Evolutionary conservation across 2,113 vertebrate genomes (phyloP).

Genomic region (Cairina moschata): DNA sequence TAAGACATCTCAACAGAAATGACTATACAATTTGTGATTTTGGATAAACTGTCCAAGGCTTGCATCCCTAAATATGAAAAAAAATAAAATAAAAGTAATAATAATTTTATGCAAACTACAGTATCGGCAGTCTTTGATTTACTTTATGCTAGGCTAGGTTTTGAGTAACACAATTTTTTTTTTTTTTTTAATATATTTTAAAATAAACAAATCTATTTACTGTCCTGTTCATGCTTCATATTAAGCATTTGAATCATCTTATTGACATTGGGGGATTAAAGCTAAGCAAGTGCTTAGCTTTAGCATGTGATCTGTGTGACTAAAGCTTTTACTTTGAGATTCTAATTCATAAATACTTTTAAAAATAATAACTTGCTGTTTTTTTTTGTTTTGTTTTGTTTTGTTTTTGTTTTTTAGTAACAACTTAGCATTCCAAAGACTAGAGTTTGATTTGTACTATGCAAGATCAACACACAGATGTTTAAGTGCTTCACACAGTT

Average conservation of each 20-base stretch:
- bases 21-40: neutral
- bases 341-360: conserved; percentile 27
- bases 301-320: neutral
- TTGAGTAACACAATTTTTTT: too few relatives aligned
- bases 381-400: conserved; percentile 30
- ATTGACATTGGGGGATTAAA: conserved; percentile 23
- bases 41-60: fast-evolving
- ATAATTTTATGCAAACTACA: neutral
- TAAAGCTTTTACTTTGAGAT: neutral
- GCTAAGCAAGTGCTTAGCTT: neutral
- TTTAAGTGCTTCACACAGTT: neutral
- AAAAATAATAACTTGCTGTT: neutral
- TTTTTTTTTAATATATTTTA: neutral
- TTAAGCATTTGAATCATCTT: neutral
- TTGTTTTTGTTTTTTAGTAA: conserved; percentile 1
- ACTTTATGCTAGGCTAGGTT: too few relatives aligned
- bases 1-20: neutral
- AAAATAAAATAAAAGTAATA: neutral
- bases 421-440: neutral
- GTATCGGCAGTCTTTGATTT: neutral
- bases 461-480: neutral
- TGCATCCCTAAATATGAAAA: neutral
- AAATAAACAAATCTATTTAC: conserved; percentile 20
- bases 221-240: neutral
- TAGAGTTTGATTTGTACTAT: neutral